Base-by-base conservation (phyloP, 2,888 invertebrate species). In the Cheilosia impressa region DNA sequence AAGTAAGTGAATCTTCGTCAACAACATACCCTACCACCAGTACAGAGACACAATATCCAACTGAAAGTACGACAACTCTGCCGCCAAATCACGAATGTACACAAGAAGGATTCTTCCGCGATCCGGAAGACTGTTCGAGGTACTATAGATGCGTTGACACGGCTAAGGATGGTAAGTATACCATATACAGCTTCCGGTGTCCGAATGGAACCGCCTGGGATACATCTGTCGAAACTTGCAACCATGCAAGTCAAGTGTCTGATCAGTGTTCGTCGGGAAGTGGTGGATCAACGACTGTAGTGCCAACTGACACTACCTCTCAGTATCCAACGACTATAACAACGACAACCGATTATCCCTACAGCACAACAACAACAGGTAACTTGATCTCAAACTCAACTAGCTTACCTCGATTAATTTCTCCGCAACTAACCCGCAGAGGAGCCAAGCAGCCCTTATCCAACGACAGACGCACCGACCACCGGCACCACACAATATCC, bases 151-250 rank as follows among this genome's bases (percentile, higher is more conserved):
- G 95, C 87, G 93, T 93, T 0, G 91, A 92, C 60, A 75, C 88
- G 3, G 89, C 89, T 17, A 88, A 89, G 47, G 91, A 92, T 65
- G 92, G 93, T 1, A 92, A 91, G 1, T 93, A 90, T 87, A 92
- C 89, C 22, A 93, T 92, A 41, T 93, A 93, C 85, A 93, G 93
- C 57, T 94, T 93, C 88, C 91, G 90, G 10, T 94, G 94, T 88
- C 93, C 93, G 1, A 92, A 92, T 15, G 94, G 94, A 71, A 94
- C 94, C 0, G 93, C 93, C 7, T 94, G 94, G 94, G 94, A 94
- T 90, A 93, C 93, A 84, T 92, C 93, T 22, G 91, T 93, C 66
- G 92, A 93, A 87, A 93, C 93, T 0, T 95, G 95, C 75, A 92
- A 92, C 69, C 89, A 91, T 75, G 90, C 90, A 6, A 89, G 90